Base-by-base conservation (phyloP, 2,888 invertebrate species). In the Drosophila borborema region DNA sequence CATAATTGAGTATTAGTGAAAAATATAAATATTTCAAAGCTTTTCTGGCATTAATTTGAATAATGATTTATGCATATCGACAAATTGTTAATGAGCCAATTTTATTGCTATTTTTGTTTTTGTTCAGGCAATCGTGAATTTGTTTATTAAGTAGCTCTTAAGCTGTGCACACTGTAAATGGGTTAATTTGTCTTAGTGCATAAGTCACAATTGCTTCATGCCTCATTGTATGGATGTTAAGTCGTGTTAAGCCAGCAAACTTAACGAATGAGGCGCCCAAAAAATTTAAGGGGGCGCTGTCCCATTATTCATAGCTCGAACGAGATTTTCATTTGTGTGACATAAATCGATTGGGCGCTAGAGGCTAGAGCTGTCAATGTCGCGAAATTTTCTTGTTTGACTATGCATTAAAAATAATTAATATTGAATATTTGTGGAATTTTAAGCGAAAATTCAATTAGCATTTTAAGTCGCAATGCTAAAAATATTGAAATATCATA, bases 131-230 rank as follows among this genome's bases (percentile, higher is more conserved):
- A 79, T 83, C 63, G 66, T 75, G 68, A 77, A 76, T 75, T 74
- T 76, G 72, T 64, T 56, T 70, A 73, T 80, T 75, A 72, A 70
- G 54, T 41, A 40, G 18, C 23, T 60, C 49, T 68, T 72, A 70
- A 73, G 72, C 74, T 72, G 64, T 46, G n/a, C 59, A 43, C 18
- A 69, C 81, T 80, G 80, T 72, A 74, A 77, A 70, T 77, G 76
- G 78, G 79, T 82, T 86, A 76, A 85, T 85, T 88, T 87, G 88
- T 87, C 86, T 86, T 89, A 86, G 88, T 77, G 81, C 43, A 38
- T 86, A 89, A 86, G 90, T 89, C 89, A 75, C 75, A 85, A 83
- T 85, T 85, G 89, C 77, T 84, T 84, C 51, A 63, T 75, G 65
- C 72, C 63, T 36, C 64, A 86, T 81, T 82, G 74, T 51, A 53